These are phyloP conservation scores for Silvanus unidentatus DNA, from an alignment of 2,888 invertebrate species.

Conservation along the genomic window DNA sequence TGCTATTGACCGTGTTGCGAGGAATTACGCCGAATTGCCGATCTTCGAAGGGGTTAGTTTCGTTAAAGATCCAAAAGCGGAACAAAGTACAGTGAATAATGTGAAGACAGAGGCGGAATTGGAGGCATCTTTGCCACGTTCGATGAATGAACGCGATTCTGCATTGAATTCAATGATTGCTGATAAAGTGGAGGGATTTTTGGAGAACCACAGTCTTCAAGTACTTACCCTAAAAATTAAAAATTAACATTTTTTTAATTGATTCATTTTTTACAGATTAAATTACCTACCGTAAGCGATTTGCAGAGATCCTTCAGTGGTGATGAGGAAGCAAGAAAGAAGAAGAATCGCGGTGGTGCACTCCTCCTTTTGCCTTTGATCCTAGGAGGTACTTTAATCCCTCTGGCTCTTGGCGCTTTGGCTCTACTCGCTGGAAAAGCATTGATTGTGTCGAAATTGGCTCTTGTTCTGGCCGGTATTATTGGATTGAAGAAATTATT, in stretches of 20 bases:
- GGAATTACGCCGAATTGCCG: slow-evolving; percentile 54
- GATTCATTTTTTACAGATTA: slow-evolving; percentile 51
- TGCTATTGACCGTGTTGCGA: slow-evolving; percentile 67
- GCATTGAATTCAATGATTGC: slow-evolving; percentile 69
- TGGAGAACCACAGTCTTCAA: slow-evolving; percentile 74
- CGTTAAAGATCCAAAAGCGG: slow-evolving; percentile 54
- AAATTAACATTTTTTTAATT: not conserved
- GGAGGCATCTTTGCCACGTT: slow-evolving; percentile 68
- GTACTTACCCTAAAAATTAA: slow-evolving; percentile 41
- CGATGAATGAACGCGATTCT: slow-evolving; percentile 64
- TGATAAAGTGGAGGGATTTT: slow-evolving; percentile 67
- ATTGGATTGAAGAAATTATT: slow-evolving; percentile 80
- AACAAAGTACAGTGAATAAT: slow-evolving; percentile 44
- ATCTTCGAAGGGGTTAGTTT: slow-evolving; percentile 71
- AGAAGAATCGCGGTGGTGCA: slow-evolving; percentile 67
- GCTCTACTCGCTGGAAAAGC: slow-evolving; percentile 81
- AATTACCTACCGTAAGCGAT: slow-evolving; percentile 65
- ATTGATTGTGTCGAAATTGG: slow-evolving; percentile 76
- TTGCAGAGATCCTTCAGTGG: slow-evolving; percentile 57
- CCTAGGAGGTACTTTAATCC: slow-evolving; percentile 74
- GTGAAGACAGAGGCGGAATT: slow-evolving; percentile 55
- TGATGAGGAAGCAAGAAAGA: slow-evolving; percentile 60
- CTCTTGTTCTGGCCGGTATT: slow-evolving; percentile 74
- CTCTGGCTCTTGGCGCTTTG: slow-evolving; percentile 74
- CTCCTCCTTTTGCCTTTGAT: slow-evolving; percentile 72